Percentiles rank a stretch among this genome's conserved stretches.
These are phyloP conservation scores for Antitype chi DNA, from an alignment of 2,888 invertebrate species.

Conservation along the genomic window DNA sequence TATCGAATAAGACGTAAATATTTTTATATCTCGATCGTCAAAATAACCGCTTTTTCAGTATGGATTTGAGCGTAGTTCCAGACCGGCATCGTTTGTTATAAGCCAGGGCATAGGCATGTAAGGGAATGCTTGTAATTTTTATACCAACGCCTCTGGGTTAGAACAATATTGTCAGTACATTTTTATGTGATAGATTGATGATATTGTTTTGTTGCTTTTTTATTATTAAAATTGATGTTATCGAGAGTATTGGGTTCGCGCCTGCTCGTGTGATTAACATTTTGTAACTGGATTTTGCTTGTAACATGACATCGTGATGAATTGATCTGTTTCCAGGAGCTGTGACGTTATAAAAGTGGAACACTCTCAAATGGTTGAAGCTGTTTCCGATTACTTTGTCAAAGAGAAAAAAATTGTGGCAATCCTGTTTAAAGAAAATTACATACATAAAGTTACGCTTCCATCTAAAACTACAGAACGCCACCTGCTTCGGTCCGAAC, in stretches of 20 bases:
- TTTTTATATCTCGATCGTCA: constrained; percentile 51
- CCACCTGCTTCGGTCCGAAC: too few relatives aligned
- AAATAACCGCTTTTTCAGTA: constrained; percentile 47
- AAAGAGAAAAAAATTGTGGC: neutral
- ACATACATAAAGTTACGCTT: too few relatives aligned
- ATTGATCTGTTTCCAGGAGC: constrained; percentile 16
- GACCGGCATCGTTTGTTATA: constrained; percentile 69
- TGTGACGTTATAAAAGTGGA: neutral
- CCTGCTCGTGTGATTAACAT: constrained; percentile 46
- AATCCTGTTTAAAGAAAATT: too few relatives aligned
- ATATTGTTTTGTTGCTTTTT: constrained; percentile 41
- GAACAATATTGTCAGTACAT: constrained; percentile 62
- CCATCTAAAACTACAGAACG: too few relatives aligned
- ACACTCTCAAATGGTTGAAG: neutral
- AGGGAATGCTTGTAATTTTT: constrained; percentile 72
- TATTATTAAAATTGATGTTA: constrained; percentile 38
- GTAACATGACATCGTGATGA: constrained; percentile 30
- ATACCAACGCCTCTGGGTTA: constrained; percentile 65
- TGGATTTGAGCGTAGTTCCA: constrained; percentile 63
- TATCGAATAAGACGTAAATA: constrained; percentile 44
- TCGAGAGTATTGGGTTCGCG: constrained; percentile 34
- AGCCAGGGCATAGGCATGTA: constrained; percentile 68
- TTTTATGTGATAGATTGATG: constrained; percentile 61
- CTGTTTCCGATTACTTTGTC: neutral
- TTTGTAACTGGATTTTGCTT: constrained; percentile 41